phyloP scores from a whole-genome alignment of 1,140 invertebrate genomes.

The Pseudomyrmex concolor region DNA sequence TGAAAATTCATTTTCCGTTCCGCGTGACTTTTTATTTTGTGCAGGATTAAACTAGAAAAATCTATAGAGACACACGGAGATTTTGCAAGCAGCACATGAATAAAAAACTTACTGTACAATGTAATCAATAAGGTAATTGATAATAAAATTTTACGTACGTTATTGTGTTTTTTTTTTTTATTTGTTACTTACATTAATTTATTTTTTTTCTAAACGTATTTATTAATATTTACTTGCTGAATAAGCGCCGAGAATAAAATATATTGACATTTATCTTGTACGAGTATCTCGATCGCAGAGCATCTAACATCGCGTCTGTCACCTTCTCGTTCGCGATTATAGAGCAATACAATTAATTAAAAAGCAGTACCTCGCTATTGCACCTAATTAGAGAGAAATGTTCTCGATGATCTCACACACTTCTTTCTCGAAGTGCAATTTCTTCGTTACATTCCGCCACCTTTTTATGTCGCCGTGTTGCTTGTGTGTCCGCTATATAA shows the following conservation, averaged over 20 bases:
- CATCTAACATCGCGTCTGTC: not conserved
- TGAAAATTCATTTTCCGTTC: not conserved
- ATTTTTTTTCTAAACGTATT: no score
- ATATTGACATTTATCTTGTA: not conserved
- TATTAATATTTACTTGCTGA: no score
- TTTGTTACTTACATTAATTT: no score
- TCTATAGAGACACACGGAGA: no score
- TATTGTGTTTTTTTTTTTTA: no score
- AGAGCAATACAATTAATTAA: constrained; percentile 19
- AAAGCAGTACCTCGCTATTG: not conserved
- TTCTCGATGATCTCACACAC: not conserved
- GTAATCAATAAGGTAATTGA: no score
- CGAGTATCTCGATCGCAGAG: not conserved
- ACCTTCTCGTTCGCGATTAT: not conserved
- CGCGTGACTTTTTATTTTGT: no score
- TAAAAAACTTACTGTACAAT: no score
- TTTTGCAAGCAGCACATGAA: no score
- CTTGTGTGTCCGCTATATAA: constrained; percentile 5
- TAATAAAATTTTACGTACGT: no score
- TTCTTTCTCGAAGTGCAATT: constrained; percentile 33
- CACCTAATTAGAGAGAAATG: constrained; percentile 8
- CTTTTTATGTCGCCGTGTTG: not conserved
- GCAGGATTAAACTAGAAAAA: no score
- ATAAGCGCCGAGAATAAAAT: no score
- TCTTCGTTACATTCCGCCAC: constrained; percentile 5